A percentile compares a stretch with the other conserved stretches of the same genome.
These are phyloP conservation scores for Hoplostethus mediterraneus DNA, from an alignment of 2,797 vertebrate genomes.

Conservation along the genomic window DNA sequence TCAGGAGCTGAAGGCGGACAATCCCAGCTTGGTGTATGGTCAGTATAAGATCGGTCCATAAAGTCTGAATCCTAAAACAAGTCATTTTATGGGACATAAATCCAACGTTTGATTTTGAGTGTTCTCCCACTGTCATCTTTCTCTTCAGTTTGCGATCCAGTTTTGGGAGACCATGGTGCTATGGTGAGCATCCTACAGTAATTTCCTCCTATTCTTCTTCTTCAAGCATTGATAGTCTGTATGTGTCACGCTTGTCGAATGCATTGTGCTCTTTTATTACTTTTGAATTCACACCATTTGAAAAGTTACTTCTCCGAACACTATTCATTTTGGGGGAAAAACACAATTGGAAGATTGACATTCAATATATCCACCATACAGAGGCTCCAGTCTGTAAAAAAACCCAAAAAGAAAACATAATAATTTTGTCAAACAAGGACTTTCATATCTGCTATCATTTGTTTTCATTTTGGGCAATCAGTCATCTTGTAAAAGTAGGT, in stretches of 20 bases:
- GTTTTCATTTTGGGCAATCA: background rate
- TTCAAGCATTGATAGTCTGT: too few relatives aligned
- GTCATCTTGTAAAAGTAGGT: too few relatives aligned
- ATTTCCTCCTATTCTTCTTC: background rate
- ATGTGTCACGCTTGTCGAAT: too few relatives aligned
- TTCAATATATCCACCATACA: too few relatives aligned
- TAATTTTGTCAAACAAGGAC: background rate
- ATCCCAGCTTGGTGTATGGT: conserved; percentile 93
- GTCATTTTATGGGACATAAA: background rate
- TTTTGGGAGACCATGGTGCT: conserved; percentile 96
- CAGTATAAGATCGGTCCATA: conserved; percentile 55
- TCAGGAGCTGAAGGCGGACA: conserved; percentile 91
- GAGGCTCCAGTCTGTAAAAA: background rate
- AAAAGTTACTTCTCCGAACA: too few relatives aligned
- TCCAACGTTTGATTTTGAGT: background rate
- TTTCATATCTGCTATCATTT: background rate
- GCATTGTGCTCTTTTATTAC: too few relatives aligned
- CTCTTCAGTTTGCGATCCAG: conserved; percentile 94
- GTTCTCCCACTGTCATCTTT: conserved; percentile 12
- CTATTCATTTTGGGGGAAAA: too few relatives aligned
- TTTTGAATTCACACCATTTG: too few relatives aligned
- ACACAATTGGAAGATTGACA: too few relatives aligned
- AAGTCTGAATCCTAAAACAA: background rate
- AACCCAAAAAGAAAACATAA: too few relatives aligned
- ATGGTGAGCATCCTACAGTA: conserved; percentile 86